phyloP scores from a whole-genome alignment of 2,797 vertebrate species.

The Sebastes aleutianus region DNA sequence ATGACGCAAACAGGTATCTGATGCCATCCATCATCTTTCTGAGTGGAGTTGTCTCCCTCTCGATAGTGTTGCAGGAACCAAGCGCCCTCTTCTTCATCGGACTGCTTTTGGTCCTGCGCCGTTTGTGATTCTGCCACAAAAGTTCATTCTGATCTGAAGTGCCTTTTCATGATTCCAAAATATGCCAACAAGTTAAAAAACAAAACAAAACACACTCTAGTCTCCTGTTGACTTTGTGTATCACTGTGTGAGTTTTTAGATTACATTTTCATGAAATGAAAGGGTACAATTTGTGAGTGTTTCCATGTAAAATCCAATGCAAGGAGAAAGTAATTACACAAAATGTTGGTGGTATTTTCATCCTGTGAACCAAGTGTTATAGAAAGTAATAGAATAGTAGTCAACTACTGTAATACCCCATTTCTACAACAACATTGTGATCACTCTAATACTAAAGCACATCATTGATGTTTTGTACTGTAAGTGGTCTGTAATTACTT shows the following conservation, averaged over 20 bases:
- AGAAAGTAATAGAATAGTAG: not conserved
- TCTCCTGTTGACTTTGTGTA: conserved; percentile 3
- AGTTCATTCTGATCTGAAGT: conserved; percentile 52
- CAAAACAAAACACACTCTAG: not conserved
- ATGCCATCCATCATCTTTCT: conserved; percentile 66
- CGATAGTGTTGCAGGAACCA: conserved; percentile 69
- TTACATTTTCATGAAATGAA: conserved; percentile 20
- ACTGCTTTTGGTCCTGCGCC: conserved; percentile 65
- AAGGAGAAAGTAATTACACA: conserved; percentile 11
- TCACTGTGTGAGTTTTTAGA: conserved; percentile 22
- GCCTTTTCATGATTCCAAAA: conserved; percentile 74
- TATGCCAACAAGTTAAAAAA: conserved; percentile 31
- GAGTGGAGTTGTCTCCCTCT: conserved; percentile 66
- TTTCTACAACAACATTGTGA: conserved; percentile 1
- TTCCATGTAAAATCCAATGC: conserved; percentile 6
- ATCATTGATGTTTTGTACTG: not conserved
- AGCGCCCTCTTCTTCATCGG: conserved; percentile 69
- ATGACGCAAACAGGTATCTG: conserved; percentile 45
- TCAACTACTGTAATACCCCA: not conserved
- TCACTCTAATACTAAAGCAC: not conserved
- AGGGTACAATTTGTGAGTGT: conserved; percentile 5
- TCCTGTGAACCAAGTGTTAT: not conserved
- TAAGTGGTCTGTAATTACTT: conserved; percentile 14
- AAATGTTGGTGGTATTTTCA: not conserved
- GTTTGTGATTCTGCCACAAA: conserved; percentile 54